phyloP scores from a whole-genome alignment of 2,113 vertebrate genomes.

The Hyaena hyaena region DNA sequence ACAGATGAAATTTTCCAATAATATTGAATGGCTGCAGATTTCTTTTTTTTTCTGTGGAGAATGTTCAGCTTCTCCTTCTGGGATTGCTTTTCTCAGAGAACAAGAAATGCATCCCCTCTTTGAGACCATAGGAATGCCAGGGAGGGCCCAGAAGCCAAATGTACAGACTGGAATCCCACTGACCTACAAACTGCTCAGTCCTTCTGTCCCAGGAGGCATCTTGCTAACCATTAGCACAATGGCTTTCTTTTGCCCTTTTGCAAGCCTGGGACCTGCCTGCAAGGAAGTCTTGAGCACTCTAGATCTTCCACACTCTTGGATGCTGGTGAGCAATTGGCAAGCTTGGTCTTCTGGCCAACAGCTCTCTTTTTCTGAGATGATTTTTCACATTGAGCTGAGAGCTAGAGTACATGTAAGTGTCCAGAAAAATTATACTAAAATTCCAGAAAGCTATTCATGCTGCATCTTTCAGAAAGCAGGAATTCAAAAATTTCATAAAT shows the following conservation, averaged over 20 bases:
- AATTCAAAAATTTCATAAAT: slow-evolving; percentile 31
- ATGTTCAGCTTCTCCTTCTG: not conserved
- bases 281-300: not conserved
- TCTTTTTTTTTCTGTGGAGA: not conserved
- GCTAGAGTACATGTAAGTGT: not conserved
- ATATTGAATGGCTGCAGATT: not conserved
- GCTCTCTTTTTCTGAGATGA: not conserved
- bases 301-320: not conserved
- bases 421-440: not conserved
- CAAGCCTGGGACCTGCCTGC: not conserved
- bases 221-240: not conserved
- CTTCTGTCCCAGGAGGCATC: not conserved
- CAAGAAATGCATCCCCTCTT: not conserved
- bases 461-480: not conserved
- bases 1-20: slow-evolving; percentile 2
- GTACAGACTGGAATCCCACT: not conserved
- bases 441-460: not conserved
- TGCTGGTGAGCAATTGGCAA: not conserved
- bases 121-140: not conserved
- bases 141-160: not conserved
- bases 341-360: not conserved
- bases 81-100: not conserved
- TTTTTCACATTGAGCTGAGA: not conserved
- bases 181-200: not conserved
- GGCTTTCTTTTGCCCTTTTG: not conserved